These are phyloP conservation scores for Plusia festucae DNA, from an alignment of 2,888 invertebrate species.

Conservation along the genomic window DNA sequence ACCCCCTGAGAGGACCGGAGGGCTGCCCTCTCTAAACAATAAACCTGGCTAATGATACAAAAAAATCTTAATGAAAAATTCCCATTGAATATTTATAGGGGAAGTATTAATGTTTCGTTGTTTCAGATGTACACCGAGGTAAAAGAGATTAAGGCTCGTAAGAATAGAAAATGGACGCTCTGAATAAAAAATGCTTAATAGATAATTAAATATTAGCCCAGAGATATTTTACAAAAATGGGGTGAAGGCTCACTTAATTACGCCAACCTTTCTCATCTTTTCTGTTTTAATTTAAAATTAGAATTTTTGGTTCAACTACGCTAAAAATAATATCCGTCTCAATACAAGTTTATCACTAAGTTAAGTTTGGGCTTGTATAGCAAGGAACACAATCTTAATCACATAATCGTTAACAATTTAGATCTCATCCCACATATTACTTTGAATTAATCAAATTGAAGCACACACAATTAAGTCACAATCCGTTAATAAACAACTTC, in stretches of 20 bases:
- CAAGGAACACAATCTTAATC: neutral
- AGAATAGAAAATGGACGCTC: constrained; percentile 40
- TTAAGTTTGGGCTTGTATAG: too few relatives aligned
- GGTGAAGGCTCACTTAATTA: constrained; percentile 9
- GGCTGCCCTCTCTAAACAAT: constrained; percentile 72
- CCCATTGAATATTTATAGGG: constrained; percentile 64
- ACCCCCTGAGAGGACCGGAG: constrained; percentile 50
- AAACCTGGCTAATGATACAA: constrained; percentile 76
- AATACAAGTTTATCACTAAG: too few relatives aligned
- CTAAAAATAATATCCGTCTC: too few relatives aligned
- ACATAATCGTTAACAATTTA: neutral
- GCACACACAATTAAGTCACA: constrained; percentile 1
- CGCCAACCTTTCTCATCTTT: neutral
- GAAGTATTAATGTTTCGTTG: constrained; percentile 55
- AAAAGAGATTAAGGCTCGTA: constrained; percentile 51
- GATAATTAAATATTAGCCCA: constrained; percentile 36
- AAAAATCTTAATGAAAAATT: constrained; percentile 65
- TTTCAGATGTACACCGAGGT: constrained; percentile 50
- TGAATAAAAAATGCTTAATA: constrained; percentile 44
- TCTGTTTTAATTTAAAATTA: neutral
- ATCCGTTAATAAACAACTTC: constrained; percentile 14
- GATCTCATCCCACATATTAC: too few relatives aligned
- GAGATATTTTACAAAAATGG: constrained; percentile 23
- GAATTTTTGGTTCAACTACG: neutral
- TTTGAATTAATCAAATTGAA: neutral